Evolutionary conservation across 2,113 vertebrate species (phyloP).

Genomic region (Calonectris borealis): DNA sequence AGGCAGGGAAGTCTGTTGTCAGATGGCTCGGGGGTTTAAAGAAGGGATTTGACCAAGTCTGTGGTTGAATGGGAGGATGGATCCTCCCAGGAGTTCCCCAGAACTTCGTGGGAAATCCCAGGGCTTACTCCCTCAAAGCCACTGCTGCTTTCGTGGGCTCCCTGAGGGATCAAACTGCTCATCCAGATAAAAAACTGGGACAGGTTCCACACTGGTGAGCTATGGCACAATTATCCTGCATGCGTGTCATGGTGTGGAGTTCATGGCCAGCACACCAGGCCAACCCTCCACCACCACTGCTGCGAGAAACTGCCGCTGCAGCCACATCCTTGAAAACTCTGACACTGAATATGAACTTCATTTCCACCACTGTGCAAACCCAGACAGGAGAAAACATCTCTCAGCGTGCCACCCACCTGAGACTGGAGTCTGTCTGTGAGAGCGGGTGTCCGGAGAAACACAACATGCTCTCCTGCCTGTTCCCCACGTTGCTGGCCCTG

Average conservation of each 20-base stretch:
- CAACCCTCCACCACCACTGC: background rate
- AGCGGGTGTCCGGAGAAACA: background rate
- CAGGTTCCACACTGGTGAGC: background rate
- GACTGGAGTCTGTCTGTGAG: accelerated
- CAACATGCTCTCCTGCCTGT: background rate
- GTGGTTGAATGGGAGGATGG: background rate
- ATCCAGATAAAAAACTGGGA: background rate
- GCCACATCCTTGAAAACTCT: background rate
- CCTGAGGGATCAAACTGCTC: background rate
- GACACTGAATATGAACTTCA: background rate
- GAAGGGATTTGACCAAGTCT: background rate
- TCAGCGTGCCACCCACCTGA: accelerated
- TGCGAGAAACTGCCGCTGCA: background rate
- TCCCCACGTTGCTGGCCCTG: accelerated
- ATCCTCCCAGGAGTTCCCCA: background rate
- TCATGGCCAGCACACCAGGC: background rate
- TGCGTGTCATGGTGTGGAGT: background rate
- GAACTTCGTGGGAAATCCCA: background rate
- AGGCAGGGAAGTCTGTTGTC: background rate
- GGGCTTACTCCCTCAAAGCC: background rate
- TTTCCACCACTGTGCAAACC: background rate
- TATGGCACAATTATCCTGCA: background rate
- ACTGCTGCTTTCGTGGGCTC: background rate
- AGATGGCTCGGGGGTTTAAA: background rate
- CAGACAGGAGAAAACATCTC: background rate